Conservation (phyloP, 2,113 vertebrate species). For the Istiophorus platypterus region DNA sequence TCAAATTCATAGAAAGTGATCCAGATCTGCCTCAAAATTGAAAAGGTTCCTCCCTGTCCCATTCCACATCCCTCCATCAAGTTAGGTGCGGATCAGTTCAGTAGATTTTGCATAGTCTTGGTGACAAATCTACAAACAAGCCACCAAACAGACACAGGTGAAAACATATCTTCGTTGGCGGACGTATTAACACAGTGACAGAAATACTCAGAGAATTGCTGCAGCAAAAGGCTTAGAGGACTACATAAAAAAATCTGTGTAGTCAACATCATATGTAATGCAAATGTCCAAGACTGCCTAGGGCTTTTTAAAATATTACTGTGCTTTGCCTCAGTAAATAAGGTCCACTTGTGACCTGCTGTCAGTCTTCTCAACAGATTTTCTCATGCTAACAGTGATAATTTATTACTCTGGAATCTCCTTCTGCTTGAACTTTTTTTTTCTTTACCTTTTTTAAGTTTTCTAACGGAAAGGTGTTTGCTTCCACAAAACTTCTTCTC, state of each 20-base stretch:
- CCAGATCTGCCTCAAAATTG: no score
- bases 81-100: no score
- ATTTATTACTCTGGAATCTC: neutral
- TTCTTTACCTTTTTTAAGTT: neutral
- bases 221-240: neutral
- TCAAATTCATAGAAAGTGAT: no score
- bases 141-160: no score
- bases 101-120: no score
- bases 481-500: neutral
- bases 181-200: neutral
- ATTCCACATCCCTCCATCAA: no score
- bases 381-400: neutral
- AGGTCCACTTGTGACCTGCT: conserved; percentile 12
- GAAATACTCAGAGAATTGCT: neutral
- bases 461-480: neutral
- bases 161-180: no score
- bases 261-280: conserved; percentile 21
- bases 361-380: conserved; percentile 16
- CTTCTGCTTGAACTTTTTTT: neutral
- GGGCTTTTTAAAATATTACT: conserved; percentile 5
- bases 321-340: conserved; percentile 5
- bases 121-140: no score
- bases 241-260: conserved; percentile 5
- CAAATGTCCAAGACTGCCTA: conserved; percentile 14
- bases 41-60: no score